phyloP scores from a whole-genome alignment of 1,140 invertebrate species.

The Rhopalosiphum padi region DNA sequence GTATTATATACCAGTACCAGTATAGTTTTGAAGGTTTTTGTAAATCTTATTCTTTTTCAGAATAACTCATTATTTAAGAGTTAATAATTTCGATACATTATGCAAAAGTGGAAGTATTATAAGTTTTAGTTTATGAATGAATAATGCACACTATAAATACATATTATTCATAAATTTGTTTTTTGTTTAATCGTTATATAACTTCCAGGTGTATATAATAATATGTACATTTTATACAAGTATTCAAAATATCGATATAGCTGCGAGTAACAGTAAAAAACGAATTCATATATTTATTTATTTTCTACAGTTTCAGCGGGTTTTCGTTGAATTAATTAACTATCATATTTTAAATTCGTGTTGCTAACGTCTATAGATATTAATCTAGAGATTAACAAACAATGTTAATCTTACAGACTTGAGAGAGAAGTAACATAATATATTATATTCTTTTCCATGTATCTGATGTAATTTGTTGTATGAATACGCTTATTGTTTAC shows the following conservation, averaged over 20 bases:
- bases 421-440: background rate
- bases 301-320: background rate
- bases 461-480: background rate
- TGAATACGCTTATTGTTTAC: background rate
- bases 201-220: background rate
- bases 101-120: background rate
- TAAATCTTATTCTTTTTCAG: background rate
- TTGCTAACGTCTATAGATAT: no score
- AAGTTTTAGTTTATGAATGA: background rate
- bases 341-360: background rate
- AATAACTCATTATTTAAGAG: background rate
- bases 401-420: background rate
- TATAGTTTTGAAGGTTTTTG: background rate
- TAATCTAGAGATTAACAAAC: no score
- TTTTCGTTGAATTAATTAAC: background rate
- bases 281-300: background rate
- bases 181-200: background rate
- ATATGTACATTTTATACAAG: no score
- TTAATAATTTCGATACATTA: background rate
- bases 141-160: background rate
- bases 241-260: background rate
- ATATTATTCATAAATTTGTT: background rate
- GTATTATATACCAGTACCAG: background rate
- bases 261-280: background rate
- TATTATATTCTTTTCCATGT: background rate